These are phyloP conservation scores for Clistopyga incitator DNA, from an alignment of 2,888 invertebrate genomes.

Conservation along the genomic window DNA sequence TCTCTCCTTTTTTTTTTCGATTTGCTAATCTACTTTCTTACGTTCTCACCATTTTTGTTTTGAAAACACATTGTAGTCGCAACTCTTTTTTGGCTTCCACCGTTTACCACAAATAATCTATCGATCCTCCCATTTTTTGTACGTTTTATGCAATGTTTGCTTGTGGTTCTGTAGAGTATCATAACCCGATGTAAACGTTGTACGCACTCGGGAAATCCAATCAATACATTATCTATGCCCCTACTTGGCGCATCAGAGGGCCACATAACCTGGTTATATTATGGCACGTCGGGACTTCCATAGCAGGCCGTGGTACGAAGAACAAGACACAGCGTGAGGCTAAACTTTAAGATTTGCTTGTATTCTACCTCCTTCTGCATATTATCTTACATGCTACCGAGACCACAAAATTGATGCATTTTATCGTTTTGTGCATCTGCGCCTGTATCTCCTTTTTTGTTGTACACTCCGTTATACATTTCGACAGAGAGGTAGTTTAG, in stretches of 20 bases:
- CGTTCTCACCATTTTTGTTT: background rate
- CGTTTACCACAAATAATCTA: slow-evolving; percentile 4
- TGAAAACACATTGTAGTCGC: background rate
- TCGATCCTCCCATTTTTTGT: background rate
- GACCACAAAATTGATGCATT: slow-evolving; percentile 70
- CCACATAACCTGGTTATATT: slow-evolving; percentile 73
- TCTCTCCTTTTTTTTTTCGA: background rate
- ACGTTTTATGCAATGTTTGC: background rate
- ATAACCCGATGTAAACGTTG: slow-evolving; percentile 15
- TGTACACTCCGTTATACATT: slow-evolving; percentile 9
- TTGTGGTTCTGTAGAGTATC: slow-evolving; percentile 1
- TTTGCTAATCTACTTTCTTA: background rate
- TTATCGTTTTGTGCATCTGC: slow-evolving; percentile 69
- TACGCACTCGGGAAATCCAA: slow-evolving; percentile 61
- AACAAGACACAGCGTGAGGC: slow-evolving; percentile 59
- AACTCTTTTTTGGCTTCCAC: background rate
- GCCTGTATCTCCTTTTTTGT: slow-evolving; percentile 35
- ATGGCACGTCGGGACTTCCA: slow-evolving; percentile 21
- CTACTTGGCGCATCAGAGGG: slow-evolving; percentile 57
- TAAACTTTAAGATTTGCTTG: slow-evolving; percentile 65
- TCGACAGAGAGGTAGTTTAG: background rate
- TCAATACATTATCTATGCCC: slow-evolving; percentile 76
- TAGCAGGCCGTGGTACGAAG: slow-evolving; percentile 20
- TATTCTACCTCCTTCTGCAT: slow-evolving; percentile 48
- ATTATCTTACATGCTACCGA: slow-evolving; percentile 41